Conservation (phyloP, 1,140 invertebrate species). For the Macrosteles quadrilineatus region DNA sequence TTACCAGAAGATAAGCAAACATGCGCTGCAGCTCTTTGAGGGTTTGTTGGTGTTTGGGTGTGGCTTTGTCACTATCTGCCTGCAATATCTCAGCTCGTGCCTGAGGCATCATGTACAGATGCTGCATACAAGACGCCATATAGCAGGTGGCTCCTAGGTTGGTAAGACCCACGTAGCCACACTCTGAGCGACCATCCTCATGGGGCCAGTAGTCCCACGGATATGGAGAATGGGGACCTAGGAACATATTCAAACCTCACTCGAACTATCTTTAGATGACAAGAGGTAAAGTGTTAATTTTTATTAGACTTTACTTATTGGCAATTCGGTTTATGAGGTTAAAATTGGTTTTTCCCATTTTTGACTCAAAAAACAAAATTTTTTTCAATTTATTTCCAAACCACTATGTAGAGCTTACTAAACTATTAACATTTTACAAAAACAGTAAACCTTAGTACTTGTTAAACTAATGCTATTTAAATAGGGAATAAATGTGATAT, state of each 20-base stretch:
- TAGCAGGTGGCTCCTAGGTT: slow-evolving; percentile 96
- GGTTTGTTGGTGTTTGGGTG: slow-evolving; percentile 77
- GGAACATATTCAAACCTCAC: slow-evolving; percentile 32
- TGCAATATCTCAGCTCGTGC: slow-evolving; percentile 79
- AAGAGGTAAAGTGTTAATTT: not conserved
- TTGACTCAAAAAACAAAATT: no score
- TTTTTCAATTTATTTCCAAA: no score
- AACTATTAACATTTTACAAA: no score
- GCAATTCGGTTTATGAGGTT: no score
- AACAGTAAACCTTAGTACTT: no score
- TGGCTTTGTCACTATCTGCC: slow-evolving; percentile 63
- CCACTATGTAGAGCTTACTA: no score
- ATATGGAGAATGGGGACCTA: slow-evolving; percentile 79
- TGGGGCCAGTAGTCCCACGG: slow-evolving; percentile 98
- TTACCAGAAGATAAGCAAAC: slow-evolving; percentile 89
- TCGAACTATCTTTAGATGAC: no score
- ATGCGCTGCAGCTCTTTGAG: slow-evolving; percentile 87
- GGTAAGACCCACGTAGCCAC: slow-evolving; percentile 91
- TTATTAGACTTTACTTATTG: not conserved
- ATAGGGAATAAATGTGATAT: no score
- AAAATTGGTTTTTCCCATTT: no score
- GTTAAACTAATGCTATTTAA: no score
- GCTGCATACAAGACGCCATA: slow-evolving; percentile 96
- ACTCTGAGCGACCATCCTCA: slow-evolving; percentile 89
- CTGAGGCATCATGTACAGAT: slow-evolving; percentile 95